Evolutionary conservation across 2,888 invertebrate genomes (phyloP).

Genomic region (Carterocephalus palaemon): DNA sequence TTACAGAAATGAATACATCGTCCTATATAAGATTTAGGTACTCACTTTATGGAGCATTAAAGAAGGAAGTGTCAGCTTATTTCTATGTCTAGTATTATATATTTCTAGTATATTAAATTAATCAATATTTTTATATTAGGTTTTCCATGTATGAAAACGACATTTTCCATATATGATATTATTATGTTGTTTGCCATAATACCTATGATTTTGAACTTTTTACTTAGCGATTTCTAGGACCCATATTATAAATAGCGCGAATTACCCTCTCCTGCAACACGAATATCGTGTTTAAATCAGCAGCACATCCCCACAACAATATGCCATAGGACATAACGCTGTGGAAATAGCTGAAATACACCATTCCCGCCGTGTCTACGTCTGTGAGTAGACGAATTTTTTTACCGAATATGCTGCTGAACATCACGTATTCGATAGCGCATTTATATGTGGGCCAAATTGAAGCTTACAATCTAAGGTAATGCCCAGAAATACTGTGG

Average conservation of each 20-base stretch:
- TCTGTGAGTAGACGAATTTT: no score
- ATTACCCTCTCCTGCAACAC: constrained; percentile 23
- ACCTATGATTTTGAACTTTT: background rate
- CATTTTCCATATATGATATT: background rate
- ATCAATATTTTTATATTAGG: background rate
- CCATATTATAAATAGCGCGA: no score
- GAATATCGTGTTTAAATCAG: constrained; percentile 23
- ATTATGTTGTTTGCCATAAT: background rate
- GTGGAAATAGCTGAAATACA: no score
- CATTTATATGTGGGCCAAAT: constrained; percentile 19
- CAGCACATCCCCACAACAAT: constrained; percentile 26
- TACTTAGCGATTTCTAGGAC: background rate
- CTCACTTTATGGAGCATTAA: no score
- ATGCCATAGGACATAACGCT: no score
- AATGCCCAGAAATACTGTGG: constrained; percentile 16
- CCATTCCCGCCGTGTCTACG: no score
- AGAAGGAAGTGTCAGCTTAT: no score
- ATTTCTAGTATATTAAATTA: background rate
- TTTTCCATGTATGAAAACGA: background rate
- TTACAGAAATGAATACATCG: no score
- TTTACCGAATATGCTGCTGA: constrained; percentile 27
- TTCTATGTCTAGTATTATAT: no score
- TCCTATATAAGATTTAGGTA: no score
- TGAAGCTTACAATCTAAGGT: no score
- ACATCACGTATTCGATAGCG: constrained; percentile 20